Conservation (phyloP, 1,140 invertebrate genomes). For the Acromyrmex heyeri region DNA sequence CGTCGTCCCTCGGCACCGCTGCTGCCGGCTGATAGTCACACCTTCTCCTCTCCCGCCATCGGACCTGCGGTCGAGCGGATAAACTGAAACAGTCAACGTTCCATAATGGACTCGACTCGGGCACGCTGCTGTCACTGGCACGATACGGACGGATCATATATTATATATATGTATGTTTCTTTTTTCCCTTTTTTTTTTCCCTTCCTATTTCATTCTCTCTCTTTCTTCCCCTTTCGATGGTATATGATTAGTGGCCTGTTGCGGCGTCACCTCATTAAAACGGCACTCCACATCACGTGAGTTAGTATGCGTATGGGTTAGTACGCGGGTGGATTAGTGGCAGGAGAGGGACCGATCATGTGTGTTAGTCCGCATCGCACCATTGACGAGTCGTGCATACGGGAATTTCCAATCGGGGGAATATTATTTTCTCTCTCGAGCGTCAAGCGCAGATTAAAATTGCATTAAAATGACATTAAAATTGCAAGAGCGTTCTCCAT, state of each 20-base stretch:
- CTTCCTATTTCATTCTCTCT: neutral
- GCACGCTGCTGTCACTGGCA: slow-evolving; percentile 80
- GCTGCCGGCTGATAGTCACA: slow-evolving; percentile 87
- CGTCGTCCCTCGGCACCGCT: slow-evolving; percentile 59
- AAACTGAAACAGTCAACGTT: slow-evolving; percentile 87
- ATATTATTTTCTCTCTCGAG: slow-evolving; percentile 1
- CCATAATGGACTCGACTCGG: slow-evolving; percentile 84
- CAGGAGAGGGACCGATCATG: neutral
- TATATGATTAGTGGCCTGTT: neutral
- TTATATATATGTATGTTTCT: slow-evolving; percentile 31
- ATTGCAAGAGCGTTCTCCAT: slow-evolving; percentile 17
- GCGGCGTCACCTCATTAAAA: neutral
- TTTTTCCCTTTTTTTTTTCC: neutral
- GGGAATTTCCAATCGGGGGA: slow-evolving; percentile 40
- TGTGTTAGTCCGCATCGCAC: slow-evolving; percentile 80
- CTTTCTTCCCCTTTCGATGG: neutral
- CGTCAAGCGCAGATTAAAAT: slow-evolving; percentile 19
- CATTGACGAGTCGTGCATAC: slow-evolving; percentile 81
- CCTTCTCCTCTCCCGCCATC: slow-evolving; percentile 88
- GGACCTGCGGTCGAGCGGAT: slow-evolving; percentile 87
- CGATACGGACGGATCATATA: slow-evolving; percentile 79
- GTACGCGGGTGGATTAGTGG: slow-evolving; percentile 9
- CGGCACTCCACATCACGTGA: neutral
- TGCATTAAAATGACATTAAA: slow-evolving; percentile 39
- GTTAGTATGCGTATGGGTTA: slow-evolving; percentile 53